phyloP scores from a whole-genome alignment of 2,113 vertebrate genomes.

The Lamprotornis superbus region DNA sequence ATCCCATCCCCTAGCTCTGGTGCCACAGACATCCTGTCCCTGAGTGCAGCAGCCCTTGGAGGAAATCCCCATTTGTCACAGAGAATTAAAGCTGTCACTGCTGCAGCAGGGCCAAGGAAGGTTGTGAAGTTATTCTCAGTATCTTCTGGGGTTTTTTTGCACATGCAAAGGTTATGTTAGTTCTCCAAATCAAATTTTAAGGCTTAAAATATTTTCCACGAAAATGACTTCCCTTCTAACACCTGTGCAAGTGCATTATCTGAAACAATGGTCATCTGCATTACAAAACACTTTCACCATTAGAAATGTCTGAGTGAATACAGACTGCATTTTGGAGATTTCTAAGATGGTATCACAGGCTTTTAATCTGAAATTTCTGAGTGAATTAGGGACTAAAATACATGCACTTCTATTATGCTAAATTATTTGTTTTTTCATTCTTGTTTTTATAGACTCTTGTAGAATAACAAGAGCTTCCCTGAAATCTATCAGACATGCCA shows the following conservation, averaged over 20 bases:
- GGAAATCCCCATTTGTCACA: background rate
- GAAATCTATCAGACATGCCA: background rate
- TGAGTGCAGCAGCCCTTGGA: background rate
- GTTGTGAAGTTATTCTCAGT: background rate
- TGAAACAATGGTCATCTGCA: background rate
- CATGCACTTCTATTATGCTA: background rate
- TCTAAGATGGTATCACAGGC: background rate
- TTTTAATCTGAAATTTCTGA: background rate
- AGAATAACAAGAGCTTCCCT: background rate
- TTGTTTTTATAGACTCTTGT: background rate
- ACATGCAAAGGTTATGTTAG: rapidly evolving
- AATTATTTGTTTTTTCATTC: background rate
- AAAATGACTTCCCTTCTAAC: background rate
- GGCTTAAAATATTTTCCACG: background rate
- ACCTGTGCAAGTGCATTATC: rapidly evolving
- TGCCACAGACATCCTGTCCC: background rate
- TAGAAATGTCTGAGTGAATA: background rate
- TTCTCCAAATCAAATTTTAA: background rate
- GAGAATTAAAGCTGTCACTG: background rate
- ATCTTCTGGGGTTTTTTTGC: background rate
- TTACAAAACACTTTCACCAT: background rate
- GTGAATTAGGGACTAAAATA: background rate
- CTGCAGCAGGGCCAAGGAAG: background rate
- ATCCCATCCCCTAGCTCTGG: background rate
- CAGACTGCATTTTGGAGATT: background rate